These are phyloP conservation scores for Zhuqinia jingwanae DNA, from an alignment of 2,888 invertebrate species.

Conservation along the genomic window DNA sequence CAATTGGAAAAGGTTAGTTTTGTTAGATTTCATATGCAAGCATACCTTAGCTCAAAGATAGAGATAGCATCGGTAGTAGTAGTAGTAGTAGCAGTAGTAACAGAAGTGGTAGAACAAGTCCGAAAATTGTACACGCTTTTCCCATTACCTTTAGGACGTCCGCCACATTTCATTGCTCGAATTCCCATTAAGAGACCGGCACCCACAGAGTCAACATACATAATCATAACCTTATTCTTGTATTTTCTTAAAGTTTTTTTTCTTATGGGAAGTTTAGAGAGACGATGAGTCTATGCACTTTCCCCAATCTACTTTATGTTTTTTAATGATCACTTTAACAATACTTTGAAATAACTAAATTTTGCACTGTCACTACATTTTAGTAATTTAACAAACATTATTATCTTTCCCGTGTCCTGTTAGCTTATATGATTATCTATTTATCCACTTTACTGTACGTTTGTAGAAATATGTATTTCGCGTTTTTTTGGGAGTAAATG, in stretches of 20 bases:
- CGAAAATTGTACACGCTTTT: slow-evolving; percentile 67
- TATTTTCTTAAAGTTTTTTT: slow-evolving; percentile 18
- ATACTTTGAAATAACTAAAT: slow-evolving; percentile 20
- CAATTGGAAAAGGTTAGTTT: slow-evolving; percentile 62
- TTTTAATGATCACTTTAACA: slow-evolving; percentile 33
- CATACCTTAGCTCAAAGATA: slow-evolving; percentile 66
- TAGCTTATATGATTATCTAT: too few relatives aligned
- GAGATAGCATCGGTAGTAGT: slow-evolving; percentile 57
- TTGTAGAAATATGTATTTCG: not conserved
- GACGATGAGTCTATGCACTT: slow-evolving; percentile 49
- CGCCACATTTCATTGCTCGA: slow-evolving; percentile 93
- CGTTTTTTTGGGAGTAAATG: too few relatives aligned
- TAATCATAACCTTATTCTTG: slow-evolving; percentile 64
- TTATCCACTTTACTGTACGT: not conserved
- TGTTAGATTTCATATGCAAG: slow-evolving; percentile 49
- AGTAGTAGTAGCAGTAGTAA: slow-evolving; percentile 49
- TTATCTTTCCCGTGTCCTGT: not conserved
- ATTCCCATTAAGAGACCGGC: slow-evolving; percentile 87
- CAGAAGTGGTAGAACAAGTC: slow-evolving; percentile 54
- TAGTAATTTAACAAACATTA: slow-evolving; percentile 21
- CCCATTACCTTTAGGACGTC: slow-evolving; percentile 89
- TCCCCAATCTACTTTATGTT: slow-evolving; percentile 43
- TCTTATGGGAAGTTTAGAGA: slow-evolving; percentile 60
- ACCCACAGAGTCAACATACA: slow-evolving; percentile 79
- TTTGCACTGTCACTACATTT: slow-evolving; percentile 2